Evolutionary conservation across 2,888 invertebrate genomes (phyloP).

Genomic region (Camponotus fellah): DNA sequence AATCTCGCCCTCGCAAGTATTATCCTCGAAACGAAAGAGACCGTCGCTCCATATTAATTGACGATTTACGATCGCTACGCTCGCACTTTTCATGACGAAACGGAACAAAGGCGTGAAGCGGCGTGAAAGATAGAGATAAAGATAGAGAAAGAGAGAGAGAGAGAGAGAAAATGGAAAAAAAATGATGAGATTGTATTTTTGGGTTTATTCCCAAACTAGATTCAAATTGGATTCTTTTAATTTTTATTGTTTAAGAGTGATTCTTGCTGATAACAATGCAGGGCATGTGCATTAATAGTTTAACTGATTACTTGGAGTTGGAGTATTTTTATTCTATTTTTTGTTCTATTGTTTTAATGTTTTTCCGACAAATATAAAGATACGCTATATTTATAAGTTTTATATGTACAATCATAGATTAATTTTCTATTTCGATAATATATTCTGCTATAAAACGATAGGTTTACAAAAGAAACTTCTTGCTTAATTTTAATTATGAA

Average conservation of each 20-base stretch:
- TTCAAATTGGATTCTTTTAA: slow-evolving; percentile 26
- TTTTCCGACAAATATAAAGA: slow-evolving; percentile 7
- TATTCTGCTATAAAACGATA: not conserved
- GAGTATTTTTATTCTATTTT: slow-evolving; percentile 18
- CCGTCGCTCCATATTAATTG: slow-evolving; percentile 31
- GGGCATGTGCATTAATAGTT: slow-evolving; percentile 53
- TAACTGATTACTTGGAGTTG: slow-evolving; percentile 21
- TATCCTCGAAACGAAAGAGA: slow-evolving; percentile 47
- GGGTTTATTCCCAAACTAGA: not conserved
- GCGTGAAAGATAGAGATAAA: not conserved
- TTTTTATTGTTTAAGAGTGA: slow-evolving; percentile 28
- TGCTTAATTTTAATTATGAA: slow-evolving; percentile 35
- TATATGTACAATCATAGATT: not conserved
- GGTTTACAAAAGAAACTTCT: slow-evolving; percentile 3
- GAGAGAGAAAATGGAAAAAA: not conserved
- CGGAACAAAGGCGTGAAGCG: not conserved
- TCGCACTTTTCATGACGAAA: slow-evolving; percentile 35
- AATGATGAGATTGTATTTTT: not conserved
- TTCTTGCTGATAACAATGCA: slow-evolving; percentile 20
- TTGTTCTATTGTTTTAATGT: not conserved
- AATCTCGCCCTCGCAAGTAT: slow-evolving; percentile 69
- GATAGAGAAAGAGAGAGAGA: not conserved
- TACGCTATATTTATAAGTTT: not conserved
- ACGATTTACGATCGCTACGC: slow-evolving; percentile 30
- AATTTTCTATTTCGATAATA: slow-evolving; percentile 15